Evolutionary conservation across 2,113 vertebrate genomes (phyloP).

Genomic region (Mastomys coucha): DNA sequence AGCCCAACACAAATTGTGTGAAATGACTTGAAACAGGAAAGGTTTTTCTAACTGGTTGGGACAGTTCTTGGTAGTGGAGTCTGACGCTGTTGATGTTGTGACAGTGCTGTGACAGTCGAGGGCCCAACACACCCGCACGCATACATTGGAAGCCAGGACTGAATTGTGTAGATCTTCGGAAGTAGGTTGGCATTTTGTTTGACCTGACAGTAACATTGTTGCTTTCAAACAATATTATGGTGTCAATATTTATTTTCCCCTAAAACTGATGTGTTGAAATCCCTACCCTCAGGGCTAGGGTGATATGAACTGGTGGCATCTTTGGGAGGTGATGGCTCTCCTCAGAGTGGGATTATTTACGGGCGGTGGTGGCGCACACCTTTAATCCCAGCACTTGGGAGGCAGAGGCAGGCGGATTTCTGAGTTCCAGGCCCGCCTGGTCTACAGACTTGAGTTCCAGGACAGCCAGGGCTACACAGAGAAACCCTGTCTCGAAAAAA

Average conservation of each 20-base stretch:
- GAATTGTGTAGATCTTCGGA: rapidly evolving
- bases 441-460: no score
- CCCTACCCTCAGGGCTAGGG: not conserved
- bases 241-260: not conserved
- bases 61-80: not conserved
- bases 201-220: not conserved
- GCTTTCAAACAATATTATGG: not conserved
- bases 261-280: not conserved
- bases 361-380: no score
- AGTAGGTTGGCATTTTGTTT: conserved; percentile 17
- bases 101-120: not conserved
- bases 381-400: no score
- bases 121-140: not conserved
- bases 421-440: no score
- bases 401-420: no score
- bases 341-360: not conserved
- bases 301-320: not conserved
- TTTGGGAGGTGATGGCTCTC: not conserved
- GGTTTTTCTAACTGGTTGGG: not conserved
- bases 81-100: not conserved
- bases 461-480: no score
- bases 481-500: no score
- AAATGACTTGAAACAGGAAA: not conserved
- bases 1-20: not conserved
- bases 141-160: not conserved